Conservation (phyloP, 2,888 invertebrate species). For the Parelbella ahira region DNA sequence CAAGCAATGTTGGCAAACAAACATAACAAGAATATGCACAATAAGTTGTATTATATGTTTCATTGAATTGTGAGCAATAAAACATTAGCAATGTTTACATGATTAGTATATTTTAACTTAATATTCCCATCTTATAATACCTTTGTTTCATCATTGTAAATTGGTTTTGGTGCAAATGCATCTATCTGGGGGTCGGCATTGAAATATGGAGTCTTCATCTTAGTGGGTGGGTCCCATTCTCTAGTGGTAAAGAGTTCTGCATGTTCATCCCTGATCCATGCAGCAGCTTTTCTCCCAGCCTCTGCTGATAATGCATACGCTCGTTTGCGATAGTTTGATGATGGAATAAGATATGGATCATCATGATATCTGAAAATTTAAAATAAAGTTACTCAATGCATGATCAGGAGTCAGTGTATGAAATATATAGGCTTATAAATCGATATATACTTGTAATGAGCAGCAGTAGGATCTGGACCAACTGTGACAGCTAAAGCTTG, state of each 20-base stretch:
- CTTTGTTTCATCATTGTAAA: conserved; percentile 85
- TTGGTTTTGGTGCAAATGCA: conserved; percentile 84
- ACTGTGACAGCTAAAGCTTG: conserved; percentile 89
- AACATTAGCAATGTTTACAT: neutral
- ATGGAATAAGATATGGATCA: conserved; percentile 92
- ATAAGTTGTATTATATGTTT: too few relatives aligned
- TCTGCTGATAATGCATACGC: conserved; percentile 90
- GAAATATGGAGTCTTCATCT: conserved; percentile 63
- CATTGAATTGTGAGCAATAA: too few relatives aligned
- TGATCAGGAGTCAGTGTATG: too few relatives aligned
- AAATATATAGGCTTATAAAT: neutral
- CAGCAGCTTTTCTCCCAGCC: conserved; percentile 92
- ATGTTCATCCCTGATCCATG: conserved; percentile 89
- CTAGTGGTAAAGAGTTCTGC: conserved; percentile 84
- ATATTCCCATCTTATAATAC: too few relatives aligned
- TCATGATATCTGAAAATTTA: conserved; percentile 84
- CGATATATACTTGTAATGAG: conserved; percentile 86
- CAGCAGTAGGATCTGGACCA: conserved; percentile 89
- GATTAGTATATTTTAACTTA: neutral
- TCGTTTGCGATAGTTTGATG: conserved; percentile 84
- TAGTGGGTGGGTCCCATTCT: conserved; percentile 83
- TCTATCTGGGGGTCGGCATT: conserved; percentile 84
- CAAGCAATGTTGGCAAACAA: too few relatives aligned
- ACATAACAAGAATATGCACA: too few relatives aligned
- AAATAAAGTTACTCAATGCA: neutral